Percentiles rank a stretch among this genome's conserved stretches.
phyloP scores from a whole-genome alignment of 2,113 vertebrate species.

The Anser brachyrhynchus region DNA sequence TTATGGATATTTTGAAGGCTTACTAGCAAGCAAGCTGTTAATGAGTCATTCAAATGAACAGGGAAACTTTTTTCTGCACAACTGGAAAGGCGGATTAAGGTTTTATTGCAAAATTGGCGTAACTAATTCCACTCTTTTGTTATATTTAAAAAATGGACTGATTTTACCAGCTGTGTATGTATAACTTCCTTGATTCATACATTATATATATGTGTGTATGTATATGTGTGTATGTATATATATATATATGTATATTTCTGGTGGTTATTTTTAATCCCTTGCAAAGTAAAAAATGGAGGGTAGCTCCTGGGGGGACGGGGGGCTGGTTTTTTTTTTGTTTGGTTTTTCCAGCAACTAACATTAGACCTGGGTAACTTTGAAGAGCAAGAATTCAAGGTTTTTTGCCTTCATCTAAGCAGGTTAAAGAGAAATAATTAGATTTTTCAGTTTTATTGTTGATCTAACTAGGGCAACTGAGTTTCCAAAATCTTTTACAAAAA shows the following conservation, averaged over 20 bases:
- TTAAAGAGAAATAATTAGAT: not conserved
- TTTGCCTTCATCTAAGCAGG: not conserved
- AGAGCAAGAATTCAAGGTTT: not conserved
- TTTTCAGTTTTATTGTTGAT: not conserved
- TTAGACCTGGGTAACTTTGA: not conserved
- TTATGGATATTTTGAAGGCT: not conserved
- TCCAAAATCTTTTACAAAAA: not conserved
- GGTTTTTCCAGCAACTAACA: not conserved
- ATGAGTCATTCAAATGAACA: not conserved
- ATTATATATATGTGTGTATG: not conserved
- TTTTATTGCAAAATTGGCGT: not conserved
- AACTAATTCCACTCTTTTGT: not conserved
- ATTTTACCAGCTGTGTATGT: not conserved
- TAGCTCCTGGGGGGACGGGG: not conserved
- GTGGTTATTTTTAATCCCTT: conserved; percentile 22
- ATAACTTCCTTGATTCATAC: not conserved
- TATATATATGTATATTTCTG: not conserved
- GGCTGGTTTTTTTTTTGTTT: not conserved
- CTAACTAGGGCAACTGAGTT: not conserved
- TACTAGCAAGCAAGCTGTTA: not conserved
- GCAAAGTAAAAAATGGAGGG: not conserved
- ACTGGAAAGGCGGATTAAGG: not conserved
- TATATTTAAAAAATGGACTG: not conserved
- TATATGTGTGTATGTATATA: not conserved
- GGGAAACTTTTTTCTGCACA: not conserved